phyloP scores from a whole-genome alignment of 2,888 invertebrate species.

The Drosophila seclusa region DNA sequence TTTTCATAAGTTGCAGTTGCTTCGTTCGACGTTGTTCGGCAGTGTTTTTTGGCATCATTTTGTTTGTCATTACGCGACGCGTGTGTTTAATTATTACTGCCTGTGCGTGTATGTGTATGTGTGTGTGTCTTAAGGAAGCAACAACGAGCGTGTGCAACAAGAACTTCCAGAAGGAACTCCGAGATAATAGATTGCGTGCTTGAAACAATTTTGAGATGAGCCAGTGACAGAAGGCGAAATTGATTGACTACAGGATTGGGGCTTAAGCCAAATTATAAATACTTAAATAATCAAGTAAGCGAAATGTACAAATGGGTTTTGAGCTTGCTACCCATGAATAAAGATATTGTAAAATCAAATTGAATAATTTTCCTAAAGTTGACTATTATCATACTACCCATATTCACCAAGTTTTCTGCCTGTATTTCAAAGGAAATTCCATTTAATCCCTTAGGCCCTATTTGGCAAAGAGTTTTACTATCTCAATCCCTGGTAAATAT shows the following conservation, averaged over 20 bases:
- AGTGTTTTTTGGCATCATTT: constrained; percentile 11
- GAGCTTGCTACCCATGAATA: neutral
- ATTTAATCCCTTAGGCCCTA: neutral
- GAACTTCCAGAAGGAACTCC: constrained; percentile 18
- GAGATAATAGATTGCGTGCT: constrained; percentile 13
- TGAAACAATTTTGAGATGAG: constrained; percentile 20
- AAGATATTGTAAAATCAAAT: neutral
- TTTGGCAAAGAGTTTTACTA: neutral
- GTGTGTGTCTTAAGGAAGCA: constrained; percentile 9
- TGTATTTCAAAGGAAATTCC: neutral
- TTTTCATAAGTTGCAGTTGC: constrained; percentile 47
- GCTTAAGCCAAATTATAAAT: neutral
- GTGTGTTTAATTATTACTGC: constrained; percentile 60
- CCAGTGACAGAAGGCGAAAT: neutral
- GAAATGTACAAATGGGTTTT: neutral
- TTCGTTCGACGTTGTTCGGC: constrained; percentile 16
- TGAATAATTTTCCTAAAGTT: neutral
- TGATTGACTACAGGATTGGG: neutral
- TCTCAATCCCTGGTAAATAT: neutral
- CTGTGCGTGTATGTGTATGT: neutral
- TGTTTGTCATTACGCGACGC: constrained; percentile 47
- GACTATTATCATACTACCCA: neutral
- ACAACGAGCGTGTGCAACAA: constrained; percentile 24
- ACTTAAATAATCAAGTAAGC: constrained; percentile 30
- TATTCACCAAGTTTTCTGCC: neutral